Evolutionary conservation across 2,888 invertebrate species (phyloP).

Genomic region (Embidobia sp.): DNA sequence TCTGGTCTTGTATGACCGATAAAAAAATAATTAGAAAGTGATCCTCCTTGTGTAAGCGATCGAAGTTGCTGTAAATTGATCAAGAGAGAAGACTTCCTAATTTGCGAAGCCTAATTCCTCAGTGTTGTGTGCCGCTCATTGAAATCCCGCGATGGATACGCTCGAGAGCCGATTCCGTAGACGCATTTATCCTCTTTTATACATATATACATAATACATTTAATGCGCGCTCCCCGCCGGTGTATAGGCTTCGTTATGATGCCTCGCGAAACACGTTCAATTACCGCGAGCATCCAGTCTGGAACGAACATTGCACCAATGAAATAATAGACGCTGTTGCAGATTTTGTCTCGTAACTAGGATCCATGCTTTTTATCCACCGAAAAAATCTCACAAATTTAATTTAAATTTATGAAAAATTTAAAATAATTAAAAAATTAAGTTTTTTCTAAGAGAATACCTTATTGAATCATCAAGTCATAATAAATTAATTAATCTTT

Average conservation of each 20-base stretch:
- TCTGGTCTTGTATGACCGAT: too few relatives aligned
- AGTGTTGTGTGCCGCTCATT: conserved; percentile 13
- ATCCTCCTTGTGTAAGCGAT: conserved; percentile 21
- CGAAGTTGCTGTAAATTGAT: conserved; percentile 4
- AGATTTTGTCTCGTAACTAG: too few relatives aligned
- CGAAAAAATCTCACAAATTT: too few relatives aligned
- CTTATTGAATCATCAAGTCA: too few relatives aligned
- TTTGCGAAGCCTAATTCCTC: conserved; percentile 36
- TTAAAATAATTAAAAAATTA: too few relatives aligned
- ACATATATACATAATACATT: conserved; percentile 58
- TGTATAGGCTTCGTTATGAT: conserved; percentile 53
- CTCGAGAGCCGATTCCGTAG: conserved; percentile 55
- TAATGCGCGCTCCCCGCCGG: conserved; percentile 43
- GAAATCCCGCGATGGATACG: conserved; percentile 54
- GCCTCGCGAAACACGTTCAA: conserved; percentile 63
- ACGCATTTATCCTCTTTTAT: conserved; percentile 55
- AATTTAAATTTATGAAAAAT: too few relatives aligned
- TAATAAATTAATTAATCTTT: too few relatives aligned
- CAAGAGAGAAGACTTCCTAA: conserved; percentile 15
- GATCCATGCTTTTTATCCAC: too few relatives aligned
- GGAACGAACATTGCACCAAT: conserved; percentile 80
- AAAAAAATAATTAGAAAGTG: conserved; percentile 30
- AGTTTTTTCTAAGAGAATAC: too few relatives aligned
- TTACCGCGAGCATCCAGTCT: conserved; percentile 71
- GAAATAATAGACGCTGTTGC: conserved; percentile 35